phyloP scores from a whole-genome alignment of 2,888 invertebrate genomes.

The Sinohyriopsis cumingii region DNA sequence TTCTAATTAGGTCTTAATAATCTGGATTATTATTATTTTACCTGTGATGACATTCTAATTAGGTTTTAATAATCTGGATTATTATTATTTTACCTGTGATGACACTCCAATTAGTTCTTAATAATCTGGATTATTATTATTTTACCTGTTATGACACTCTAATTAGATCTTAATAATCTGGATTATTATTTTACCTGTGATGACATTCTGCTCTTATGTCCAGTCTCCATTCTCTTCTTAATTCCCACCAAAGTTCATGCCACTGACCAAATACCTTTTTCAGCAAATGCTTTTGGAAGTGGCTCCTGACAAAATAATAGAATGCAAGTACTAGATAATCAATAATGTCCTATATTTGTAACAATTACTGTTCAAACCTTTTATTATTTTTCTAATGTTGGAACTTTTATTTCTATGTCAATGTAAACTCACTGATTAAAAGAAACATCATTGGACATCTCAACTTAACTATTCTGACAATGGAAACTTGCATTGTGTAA shows the following conservation, averaged over 20 bases:
- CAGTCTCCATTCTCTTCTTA: constrained; percentile 66
- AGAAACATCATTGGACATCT: too few relatives aligned
- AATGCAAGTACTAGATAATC: neutral
- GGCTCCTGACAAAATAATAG: constrained; percentile 36
- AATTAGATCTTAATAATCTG: too few relatives aligned
- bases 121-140: too few relatives aligned
- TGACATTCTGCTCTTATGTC: constrained; percentile 67
- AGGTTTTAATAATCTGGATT: constrained; percentile 27
- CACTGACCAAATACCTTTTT: constrained; percentile 53
- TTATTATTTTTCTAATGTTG: too few relatives aligned
- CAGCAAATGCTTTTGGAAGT: constrained; percentile 46
- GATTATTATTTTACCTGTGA: constrained; percentile 49
- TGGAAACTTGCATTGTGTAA: too few relatives aligned
- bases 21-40: constrained; percentile 17
- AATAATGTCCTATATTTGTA: neutral
- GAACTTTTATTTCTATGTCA: too few relatives aligned
- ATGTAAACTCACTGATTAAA: too few relatives aligned
- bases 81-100: too few relatives aligned
- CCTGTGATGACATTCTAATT: constrained; percentile 64
- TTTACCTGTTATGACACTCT: too few relatives aligned
- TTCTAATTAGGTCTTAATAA: too few relatives aligned
- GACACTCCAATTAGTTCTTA: too few relatives aligned
- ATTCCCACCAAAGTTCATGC: constrained; percentile 66
- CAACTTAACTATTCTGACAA: too few relatives aligned
- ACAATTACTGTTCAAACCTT: neutral